Base-by-base conservation (phyloP, 2,888 invertebrate species). In the Muschampia plurimacula region DNA sequence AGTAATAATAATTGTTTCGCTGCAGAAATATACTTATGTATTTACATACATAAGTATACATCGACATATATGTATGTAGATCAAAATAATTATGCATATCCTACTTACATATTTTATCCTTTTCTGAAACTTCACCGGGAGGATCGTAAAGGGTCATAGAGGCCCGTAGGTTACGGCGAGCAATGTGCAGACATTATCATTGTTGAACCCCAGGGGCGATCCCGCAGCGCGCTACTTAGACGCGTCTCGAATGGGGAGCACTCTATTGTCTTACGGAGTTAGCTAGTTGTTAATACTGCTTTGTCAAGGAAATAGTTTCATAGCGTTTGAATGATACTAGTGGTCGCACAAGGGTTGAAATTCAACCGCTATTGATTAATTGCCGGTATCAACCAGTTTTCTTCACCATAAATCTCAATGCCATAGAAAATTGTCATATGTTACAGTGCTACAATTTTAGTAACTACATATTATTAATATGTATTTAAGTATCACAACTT, bases 151-250 rank as follows among this genome's bases (percentile, higher is more conserved):
- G 49, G 49, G 49, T 57, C 15, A 22, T 57, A 28, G 22, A 57
- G 57, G 4, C 13, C 57, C 57, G 57, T 57, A 22, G 49, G 49
- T 13, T 49, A 57, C 44, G 15, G 22, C 22, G 57, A 22, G 57
- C 57, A 28, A 57, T 57, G 57, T 57, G 57, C 57, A 57, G 57
- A 57, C 57, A 28, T 57, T 57, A 57, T 28, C 28, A 28, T 57
- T 57, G 57, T 57, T 57, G 57, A 57, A 57, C 28, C 57, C 22
- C 10, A 49, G 59, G 32, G 59, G 32, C 9, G 59, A 32, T 59
- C 59, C 13, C 32, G 22, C 15, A 55, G 15, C 22, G 49, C 15
- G n/a, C 52, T 10, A 55, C 22, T 55, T 22, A 55, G 22, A 15
- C 55, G 9, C 22, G 22, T 22, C 55, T 22, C 22, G 22, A 8